phyloP scores from a whole-genome alignment of 2,113 vertebrate genomes.

The Perccottus glenii region DNA sequence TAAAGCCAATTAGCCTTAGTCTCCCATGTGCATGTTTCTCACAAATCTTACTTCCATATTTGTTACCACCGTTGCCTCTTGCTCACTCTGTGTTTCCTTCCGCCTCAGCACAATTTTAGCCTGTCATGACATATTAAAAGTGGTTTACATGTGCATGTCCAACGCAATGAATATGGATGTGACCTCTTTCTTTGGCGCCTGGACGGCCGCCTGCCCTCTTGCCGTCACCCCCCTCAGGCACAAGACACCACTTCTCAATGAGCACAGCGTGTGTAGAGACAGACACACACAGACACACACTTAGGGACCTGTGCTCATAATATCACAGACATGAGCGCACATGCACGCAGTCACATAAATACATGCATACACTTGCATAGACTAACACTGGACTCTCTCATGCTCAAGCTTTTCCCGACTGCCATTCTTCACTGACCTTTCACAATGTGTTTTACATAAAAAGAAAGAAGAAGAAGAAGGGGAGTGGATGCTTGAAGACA shows the following conservation, averaged over 20 bases:
- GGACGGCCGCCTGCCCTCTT: slow-evolving; percentile 74
- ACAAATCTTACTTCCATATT: slow-evolving; percentile 43
- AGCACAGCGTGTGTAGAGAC: slow-evolving; percentile 87
- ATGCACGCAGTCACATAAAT: slow-evolving; percentile 22
- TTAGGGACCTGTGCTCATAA: slow-evolving; percentile 36
- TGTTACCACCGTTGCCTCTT: slow-evolving; percentile 39
- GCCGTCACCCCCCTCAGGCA: slow-evolving; percentile 80
- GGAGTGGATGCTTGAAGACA: slow-evolving; percentile 37
- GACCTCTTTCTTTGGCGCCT: slow-evolving; percentile 94
- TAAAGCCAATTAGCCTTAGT: slow-evolving; percentile 37
- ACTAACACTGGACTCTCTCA: slow-evolving; percentile 32
- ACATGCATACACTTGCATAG: slow-evolving; percentile 21
- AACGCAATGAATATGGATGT: slow-evolving; percentile 99
- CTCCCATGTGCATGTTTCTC: slow-evolving; percentile 62
- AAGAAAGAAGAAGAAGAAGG: slow-evolving; percentile 60
- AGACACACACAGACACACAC: slow-evolving; percentile 21
- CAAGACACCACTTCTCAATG: slow-evolving; percentile 92
- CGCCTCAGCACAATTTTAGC: slow-evolving; percentile 86
- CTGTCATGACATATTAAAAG: slow-evolving; percentile 98
- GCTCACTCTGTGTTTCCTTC: slow-evolving; percentile 46
- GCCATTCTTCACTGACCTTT: slow-evolving; percentile 75
- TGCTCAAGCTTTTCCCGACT: slow-evolving; percentile 41
- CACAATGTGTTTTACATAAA: slow-evolving; percentile 75
- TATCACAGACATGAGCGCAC: slow-evolving; percentile 22
- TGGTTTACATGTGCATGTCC: slow-evolving; percentile 95